Evolutionary conservation across 2,888 invertebrate genomes (phyloP), one percentile per base, ranked within the genome.

Genomic region (Mongoloraphidia duomilia): DNA sequence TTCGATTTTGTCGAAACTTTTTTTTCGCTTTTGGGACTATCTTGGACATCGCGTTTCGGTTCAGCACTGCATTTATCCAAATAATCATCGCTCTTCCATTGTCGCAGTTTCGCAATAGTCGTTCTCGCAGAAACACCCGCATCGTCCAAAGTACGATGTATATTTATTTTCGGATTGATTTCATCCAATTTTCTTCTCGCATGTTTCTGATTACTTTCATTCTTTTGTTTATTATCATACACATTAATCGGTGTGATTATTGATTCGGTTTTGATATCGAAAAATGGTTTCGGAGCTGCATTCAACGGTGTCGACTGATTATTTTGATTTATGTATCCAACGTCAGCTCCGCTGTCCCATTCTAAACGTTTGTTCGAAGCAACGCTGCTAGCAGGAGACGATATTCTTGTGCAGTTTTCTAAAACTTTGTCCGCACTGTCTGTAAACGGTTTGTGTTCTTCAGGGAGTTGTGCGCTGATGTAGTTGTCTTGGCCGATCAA

Each of bases 281-380:
- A 26, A 26, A 26, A 26, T 6, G 26, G 26, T 26, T 26, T 26
- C 26, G 6, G 6, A 6, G 26, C 26, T 26, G 26, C 26, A 6
- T 26, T 26, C 1, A 26, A 26, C 26, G 26, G 26, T 1, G 26
- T 26, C 26, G 26, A 26, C 6, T 26, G 69, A 61, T 68, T 71
- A 39, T 52, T 50, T 47, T 54, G 59, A 49, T 65, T 64, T 46
- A 57, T 58, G 64, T 89, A 90, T 0, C 90, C 90, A 41, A 90
- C 85, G 68, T 90, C 90, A 1, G 85, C 90, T 26, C 88, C 78
- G 37, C 85, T 88, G 63, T 90, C 90, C 90, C 90, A 90, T 69
- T 90, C 90, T 2, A 90, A 67, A 53, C 82, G 83, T 46, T 81
- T 76, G 59, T 79, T 80, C 1, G 84, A 83, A 46, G 83, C 78